Conservation (phyloP, 2,888 invertebrate genomes). For the Bombylius discolor region DNA sequence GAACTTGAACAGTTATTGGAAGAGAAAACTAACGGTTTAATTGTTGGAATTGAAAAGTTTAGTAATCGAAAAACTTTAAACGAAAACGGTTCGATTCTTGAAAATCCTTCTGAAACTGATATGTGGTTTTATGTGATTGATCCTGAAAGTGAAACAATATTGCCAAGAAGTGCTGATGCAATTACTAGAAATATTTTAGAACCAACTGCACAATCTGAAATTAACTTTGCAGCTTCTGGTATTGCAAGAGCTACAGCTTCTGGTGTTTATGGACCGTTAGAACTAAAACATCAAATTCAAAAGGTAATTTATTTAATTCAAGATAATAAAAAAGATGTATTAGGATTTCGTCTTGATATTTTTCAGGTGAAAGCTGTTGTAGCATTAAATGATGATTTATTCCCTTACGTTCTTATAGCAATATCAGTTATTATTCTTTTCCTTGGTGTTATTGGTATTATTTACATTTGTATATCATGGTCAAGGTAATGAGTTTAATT, state of each 20-base stretch:
- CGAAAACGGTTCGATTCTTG: constrained; percentile 58
- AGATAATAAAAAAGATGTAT: not conserved
- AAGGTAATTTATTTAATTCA: constrained; percentile 20
- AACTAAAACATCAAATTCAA: constrained; percentile 32
- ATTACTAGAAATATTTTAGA: constrained; percentile 56
- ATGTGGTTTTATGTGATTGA: constrained; percentile 80
- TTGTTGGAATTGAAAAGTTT: constrained; percentile 73
- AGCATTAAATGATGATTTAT: constrained; percentile 53
- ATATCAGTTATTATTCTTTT: constrained; percentile 82
- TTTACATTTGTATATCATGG: constrained; percentile 90
- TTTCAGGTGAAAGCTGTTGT: constrained; percentile 39
- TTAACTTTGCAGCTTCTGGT: constrained; percentile 55
- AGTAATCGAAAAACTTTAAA: constrained; percentile 60
- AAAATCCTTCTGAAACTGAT: constrained; percentile 63
- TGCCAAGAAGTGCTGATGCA: constrained; percentile 55
- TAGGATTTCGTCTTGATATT: not conserved
- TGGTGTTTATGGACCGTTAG: constrained; percentile 45
- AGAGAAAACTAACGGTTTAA: constrained; percentile 49
- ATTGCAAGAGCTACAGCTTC: constrained; percentile 55
- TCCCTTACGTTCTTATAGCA: constrained; percentile 79
- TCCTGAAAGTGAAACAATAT: constrained; percentile 59
- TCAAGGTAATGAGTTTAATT: constrained; percentile 52
- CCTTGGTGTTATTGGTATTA: constrained; percentile 74
- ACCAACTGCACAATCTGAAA: constrained; percentile 48
- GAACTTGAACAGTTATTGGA: constrained; percentile 38